A percentile compares a stretch with the other conserved stretches of the same genome.
Evolutionary conservation across 2,797 vertebrate species (phyloP).

Genomic region (Monodelphis domestica): DNA sequence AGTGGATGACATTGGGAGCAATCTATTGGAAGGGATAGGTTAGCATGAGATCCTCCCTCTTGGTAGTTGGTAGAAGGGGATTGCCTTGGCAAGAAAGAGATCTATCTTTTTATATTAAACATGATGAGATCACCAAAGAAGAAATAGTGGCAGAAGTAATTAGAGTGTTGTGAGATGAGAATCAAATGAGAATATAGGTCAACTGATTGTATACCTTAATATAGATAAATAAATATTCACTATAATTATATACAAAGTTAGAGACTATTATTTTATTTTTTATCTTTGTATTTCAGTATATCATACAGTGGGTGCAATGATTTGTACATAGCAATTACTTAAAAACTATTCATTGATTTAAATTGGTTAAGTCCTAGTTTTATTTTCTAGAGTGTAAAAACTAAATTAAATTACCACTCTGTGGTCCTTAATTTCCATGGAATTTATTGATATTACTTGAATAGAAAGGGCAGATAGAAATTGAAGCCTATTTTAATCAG

Average conservation of each 20-base stretch:
- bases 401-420: no score
- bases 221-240: no score
- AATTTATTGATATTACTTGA: no score
- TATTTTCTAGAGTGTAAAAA: background rate
- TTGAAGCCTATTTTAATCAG: no score
- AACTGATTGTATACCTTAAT: background rate
- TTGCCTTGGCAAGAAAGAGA: no score
- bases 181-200: background rate
- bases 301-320: background rate
- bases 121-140: background rate
- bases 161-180: background rate
- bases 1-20: background rate
- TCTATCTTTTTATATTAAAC: background rate
- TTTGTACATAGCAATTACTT: background rate
- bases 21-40: background rate
- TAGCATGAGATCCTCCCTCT: background rate
- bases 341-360: no score
- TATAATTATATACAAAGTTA: background rate
- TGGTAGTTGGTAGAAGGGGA: background rate
- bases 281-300: background rate
- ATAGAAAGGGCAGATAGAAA: no score
- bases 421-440: no score
- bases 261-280: background rate
- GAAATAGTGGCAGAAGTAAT: background rate
- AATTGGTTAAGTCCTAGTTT: no score